A percentile compares a stretch with the other conserved stretches of the same genome.
These are phyloP conservation scores for Otus sunia DNA, from an alignment of 2,113 vertebrate species.

Conservation along the genomic window DNA sequence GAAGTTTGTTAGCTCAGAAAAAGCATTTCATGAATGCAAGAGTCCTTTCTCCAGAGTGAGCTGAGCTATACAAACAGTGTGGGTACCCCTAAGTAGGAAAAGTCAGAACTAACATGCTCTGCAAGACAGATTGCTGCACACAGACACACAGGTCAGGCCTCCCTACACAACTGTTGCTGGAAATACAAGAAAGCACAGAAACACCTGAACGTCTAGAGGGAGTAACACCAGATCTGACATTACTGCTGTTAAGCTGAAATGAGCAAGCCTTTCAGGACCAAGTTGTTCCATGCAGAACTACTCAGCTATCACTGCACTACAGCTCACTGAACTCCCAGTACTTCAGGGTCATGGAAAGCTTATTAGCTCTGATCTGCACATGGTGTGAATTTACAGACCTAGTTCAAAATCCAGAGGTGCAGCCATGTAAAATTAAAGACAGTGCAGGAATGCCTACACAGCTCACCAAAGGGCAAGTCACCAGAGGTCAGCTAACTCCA, in stretches of 20 bases:
- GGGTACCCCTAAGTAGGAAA: not conserved
- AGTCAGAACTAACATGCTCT: not conserved
- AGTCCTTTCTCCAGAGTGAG: not conserved
- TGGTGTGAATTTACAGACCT: accelerated
- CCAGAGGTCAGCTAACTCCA: not conserved
- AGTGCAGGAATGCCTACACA: not conserved
- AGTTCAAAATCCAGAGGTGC: not conserved
- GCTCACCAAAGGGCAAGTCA: not conserved
- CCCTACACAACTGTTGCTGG: not conserved
- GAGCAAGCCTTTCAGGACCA: not conserved
- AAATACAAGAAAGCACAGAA: not conserved
- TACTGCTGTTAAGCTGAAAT: not conserved
- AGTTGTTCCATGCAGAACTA: not conserved
- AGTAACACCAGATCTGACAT: not conserved
- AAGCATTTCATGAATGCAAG: not conserved
- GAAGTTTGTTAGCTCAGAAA: not conserved
- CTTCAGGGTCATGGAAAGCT: not conserved
- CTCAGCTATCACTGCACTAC: not conserved
- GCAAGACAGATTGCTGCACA: not conserved
- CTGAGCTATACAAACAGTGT: not conserved
- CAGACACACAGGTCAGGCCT: not conserved
- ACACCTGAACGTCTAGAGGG: not conserved
- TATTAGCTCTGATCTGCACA: not conserved
- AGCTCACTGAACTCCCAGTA: not conserved
- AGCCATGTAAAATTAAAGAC: not conserved